Base-by-base conservation (phyloP, 1,140 invertebrate species). In the Medauroidea extradentata region DNA sequence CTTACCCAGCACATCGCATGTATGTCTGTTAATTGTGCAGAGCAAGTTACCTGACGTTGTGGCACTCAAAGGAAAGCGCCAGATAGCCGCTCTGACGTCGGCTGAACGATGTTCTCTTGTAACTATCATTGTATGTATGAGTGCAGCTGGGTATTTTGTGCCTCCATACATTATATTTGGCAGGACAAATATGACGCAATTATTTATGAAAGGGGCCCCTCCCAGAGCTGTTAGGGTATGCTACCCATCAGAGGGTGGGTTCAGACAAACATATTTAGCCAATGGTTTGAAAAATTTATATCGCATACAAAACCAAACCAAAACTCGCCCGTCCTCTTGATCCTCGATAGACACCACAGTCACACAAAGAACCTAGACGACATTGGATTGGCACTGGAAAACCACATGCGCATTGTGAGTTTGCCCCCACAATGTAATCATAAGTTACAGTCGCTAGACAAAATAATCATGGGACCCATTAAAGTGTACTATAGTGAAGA, bases 401-500 rank as follows among this genome's bases (percentile, higher is more conserved):
- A 51, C 27, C 49, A 51, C 27, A 27, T 51, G 8, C 16, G 16
- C 16, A 46, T 46, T 19, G 23, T 46, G 23, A 19, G 43, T 46
- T 46, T 46, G 23, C 43, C 43, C n/a, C 70, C 73, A 24, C 73
- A 78, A 60, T 67, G 65, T n/a, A 71, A 67, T 5, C 69, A 77
- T 60, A 62, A 65, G 23, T 53, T 77, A 43, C 74, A 79, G 43
- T 72, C 74, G 21, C 60, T 75, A 16, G 73, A 76, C 48, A 63
- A 68, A n/a, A 48, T 65, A 34, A 71, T 75, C 51, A 74, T 75
- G 69, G 62, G 61, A 42, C 69, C 69, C 16, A 53, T 76, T 34
- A 74, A 68, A 52, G 69, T 60, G 5, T 70, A 67, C 53, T 76
- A 73, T 54, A 62, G 51, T 51, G 52, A 70, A 54, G 69, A 69